Conservation (phyloP, 2,888 invertebrate genomes). For the Crematogaster levior region DNA sequence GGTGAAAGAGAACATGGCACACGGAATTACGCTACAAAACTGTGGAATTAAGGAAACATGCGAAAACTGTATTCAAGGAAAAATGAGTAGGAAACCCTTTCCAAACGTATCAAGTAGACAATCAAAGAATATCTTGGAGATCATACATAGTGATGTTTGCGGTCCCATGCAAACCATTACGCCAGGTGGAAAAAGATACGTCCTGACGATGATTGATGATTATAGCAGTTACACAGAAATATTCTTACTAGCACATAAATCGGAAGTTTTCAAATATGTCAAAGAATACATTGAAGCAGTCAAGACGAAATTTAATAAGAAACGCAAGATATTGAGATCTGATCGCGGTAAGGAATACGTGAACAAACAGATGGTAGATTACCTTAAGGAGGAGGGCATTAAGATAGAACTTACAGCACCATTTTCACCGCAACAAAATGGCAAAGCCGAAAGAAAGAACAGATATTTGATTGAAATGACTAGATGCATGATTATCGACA, state of each 20-base stretch:
- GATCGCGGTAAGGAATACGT: background rate
- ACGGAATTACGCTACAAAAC: background rate
- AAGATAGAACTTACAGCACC: background rate
- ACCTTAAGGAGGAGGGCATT: background rate
- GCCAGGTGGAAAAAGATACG: constrained; percentile 63
- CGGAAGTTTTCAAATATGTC: background rate
- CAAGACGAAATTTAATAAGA: background rate
- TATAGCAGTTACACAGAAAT: constrained; percentile 56
- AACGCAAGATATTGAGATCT: background rate
- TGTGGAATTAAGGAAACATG: background rate
- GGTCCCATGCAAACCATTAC: constrained; percentile 69
- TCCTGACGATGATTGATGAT: constrained; percentile 65
- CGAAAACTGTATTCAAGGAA: background rate
- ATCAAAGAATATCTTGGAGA: constrained; percentile 61
- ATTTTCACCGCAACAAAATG: background rate
- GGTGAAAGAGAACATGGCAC: background rate
- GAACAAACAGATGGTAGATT: background rate
- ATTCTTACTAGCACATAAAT: constrained; percentile 4
- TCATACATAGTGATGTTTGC: constrained; percentile 63
- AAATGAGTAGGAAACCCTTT: constrained; percentile 50
- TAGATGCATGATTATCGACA: background rate
- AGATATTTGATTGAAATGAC: background rate
- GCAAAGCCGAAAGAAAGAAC: background rate
- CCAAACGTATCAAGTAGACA: constrained; percentile 56
- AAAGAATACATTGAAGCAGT: background rate